Evolutionary conservation across 64 coral and sea anemone species (phyloP), one percentile per base, ranked within the genome.

Genomic region (Catalaphyllia jardinei): DNA sequence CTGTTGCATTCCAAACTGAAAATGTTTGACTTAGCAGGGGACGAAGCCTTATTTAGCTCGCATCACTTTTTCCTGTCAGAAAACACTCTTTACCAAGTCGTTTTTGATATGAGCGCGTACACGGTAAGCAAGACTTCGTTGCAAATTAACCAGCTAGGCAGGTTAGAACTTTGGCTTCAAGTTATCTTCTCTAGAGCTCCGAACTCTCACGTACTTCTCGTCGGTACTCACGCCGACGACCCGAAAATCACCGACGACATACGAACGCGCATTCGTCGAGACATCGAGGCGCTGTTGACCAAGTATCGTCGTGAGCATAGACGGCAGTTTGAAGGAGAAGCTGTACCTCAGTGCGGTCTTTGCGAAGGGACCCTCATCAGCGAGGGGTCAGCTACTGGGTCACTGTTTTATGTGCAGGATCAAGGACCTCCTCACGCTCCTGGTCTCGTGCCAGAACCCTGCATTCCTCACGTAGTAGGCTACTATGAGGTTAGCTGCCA

Each of bases 401-500:
- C 95, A 1, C 62, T 71, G 59, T 97, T 97, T 60, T 97, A 93
- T 39, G 78, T 97, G 16, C 62, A 57, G n/a, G 72, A 86, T 52
- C 78, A 87, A 29, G 22, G 25, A 6, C 18, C 8, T 54, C 74
- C 78, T 52, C 78, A 35, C 71, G 52, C 14, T n/a, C 24, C 62
- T 64, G 67, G 91, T 11, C 71, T 87, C 15, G 60, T 82, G 30
- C 95, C 95, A 20, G 75, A 89, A 1, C 92, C 95, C 24, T 93
- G 91, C 29, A 76, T 97, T 25, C 95, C 95, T 54, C 95, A 97
- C 61, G 78, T 97, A 29, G 83, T 97, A 9, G 95, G 95, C 0
- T 97, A 97, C 77, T 97, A 94, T 76, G 95, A 97, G 54, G 88
- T 97, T 9, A 97, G 95, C 75, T 93, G 88, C 54, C 93, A 86